Base-by-base conservation (phyloP, 1,140 invertebrate species). In the Holcopasites calliopsidis region DNA sequence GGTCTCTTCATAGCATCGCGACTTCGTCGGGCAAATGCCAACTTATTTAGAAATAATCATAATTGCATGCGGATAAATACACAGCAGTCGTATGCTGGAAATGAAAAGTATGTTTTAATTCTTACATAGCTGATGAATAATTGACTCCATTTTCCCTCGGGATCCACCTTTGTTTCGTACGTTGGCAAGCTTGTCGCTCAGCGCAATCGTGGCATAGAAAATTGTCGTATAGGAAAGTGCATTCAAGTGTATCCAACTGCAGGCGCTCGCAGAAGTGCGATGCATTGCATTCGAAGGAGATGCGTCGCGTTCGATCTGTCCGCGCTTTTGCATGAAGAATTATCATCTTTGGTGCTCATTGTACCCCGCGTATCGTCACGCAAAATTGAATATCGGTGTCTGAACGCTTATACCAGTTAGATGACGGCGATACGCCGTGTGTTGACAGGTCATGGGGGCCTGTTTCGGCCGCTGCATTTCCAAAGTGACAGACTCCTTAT, bases 381-480 rank as follows among this genome's bases (percentile, higher is more conserved):
- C 79, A 70, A 66, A 81, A 47, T 84, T 84, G 69, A 84, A 78
- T 69, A 52, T 61, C 72, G 75, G 66, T 52, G 66, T 80, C 52
- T 69, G 75, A 69, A 84, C 35, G 31, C 35, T 26, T 69, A 84
- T 70, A 84, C 76, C 78, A 65, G 68, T 86, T 88, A 88, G 87
- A 88, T 88, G 87, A 87, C 86, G 83, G 78, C 77, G 75, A 77
- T 79, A 60, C 72, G 81, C 78, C 82, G 77, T 77, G 73, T 69
- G 62, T 79, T 85, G 81, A 82, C 87, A 84, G 88, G 86, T 90
- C 82, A 93, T 93, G 92, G 92, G 92, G 86, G 92, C 88, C 88
- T 93, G 92, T 86, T 86, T 92, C 77, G 90, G 90, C 82, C 91
- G 86, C 79, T 93, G 92, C 77, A 89, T 92, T 82, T 85, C 89